Evolutionary conservation across 2,888 invertebrate genomes (phyloP), one percentile per base, ranked within the genome.

Genomic region (Campoplex capitator): DNA sequence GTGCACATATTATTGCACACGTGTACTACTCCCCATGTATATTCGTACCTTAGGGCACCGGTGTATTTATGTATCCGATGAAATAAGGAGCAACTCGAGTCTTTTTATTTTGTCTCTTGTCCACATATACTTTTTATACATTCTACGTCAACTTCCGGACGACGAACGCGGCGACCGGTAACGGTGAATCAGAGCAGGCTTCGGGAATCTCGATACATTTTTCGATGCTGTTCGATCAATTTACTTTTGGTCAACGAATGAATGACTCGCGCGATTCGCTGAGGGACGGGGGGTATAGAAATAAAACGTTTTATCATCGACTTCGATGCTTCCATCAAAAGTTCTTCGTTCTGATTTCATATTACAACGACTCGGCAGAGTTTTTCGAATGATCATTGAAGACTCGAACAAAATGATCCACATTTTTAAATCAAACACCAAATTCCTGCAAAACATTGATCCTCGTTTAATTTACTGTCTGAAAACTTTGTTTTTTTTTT

Each of bases 1-100:
- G 71, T 77, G 79, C 78, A 83, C 58, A 28, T 58, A 58, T 58
- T 13, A 38, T 56, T 42, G 67, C 71, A 77, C 45, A 77, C 28
- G 65, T 54, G 65, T 62, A 73, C 38, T 38, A n/a, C 58, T 48
- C 51, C 16, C n/a, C 38, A 73, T 73, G 35, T 11, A n/a, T 54
- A 18, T 42, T 67, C 42, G 65, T 65, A n/a, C 23, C 23, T 56
- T 56, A 56, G 11, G 23, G 9, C 56, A 7, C 23, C 9, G 11
- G 23, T 23, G 23, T 56, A 56, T 56, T 56, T 56, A 56, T 56
- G 56, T 23, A 56, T 56, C 9, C 56, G 56, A 56, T 56, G 23
- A n/a, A 56, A 56, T 56, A 23, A 56, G 23, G 56, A 56, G 56
- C 56, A 23, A 23, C 8, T 3, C 23, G 11, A 23, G n/a, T 23